Evolutionary conservation across 2,888 invertebrate species (phyloP).

Genomic region (Augiades crinisus): DNA sequence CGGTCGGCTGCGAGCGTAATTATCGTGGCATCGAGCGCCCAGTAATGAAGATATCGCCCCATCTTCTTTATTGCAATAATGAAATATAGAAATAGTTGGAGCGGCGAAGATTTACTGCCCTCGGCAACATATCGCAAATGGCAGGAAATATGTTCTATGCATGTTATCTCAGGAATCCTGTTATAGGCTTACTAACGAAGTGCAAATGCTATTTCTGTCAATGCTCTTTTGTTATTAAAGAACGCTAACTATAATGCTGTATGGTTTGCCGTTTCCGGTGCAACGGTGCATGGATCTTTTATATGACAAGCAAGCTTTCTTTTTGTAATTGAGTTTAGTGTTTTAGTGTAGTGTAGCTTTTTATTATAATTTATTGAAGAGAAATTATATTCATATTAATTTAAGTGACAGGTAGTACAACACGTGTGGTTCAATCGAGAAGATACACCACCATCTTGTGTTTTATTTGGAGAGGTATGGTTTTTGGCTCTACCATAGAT

Average conservation of each 20-base stretch:
- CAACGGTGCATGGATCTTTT: no score
- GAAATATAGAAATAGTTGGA: slow-evolving; percentile 48
- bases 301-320: no score
- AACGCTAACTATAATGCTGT: background rate
- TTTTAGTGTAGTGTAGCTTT: no score
- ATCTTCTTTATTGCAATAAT: slow-evolving; percentile 61
- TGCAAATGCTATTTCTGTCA: background rate
- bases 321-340: no score
- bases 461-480: no score
- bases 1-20: slow-evolving; percentile 53
- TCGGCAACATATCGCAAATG: slow-evolving; percentile 25
- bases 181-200: slow-evolving; percentile 8
- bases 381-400: no score
- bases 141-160: slow-evolving; percentile 27
- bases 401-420: no score
- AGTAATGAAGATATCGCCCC: slow-evolving; percentile 67
- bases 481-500: no score
- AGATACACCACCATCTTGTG: no score
- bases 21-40: slow-evolving; percentile 59
- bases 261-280: no score
- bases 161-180: slow-evolving; percentile 23
- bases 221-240: background rate
- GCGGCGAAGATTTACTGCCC: slow-evolving; percentile 34
- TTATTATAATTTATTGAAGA: no score
- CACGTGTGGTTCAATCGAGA: no score